These are phyloP conservation scores for Epinephelus lanceolatus DNA, from an alignment of 2,113 vertebrate species.

Conservation along the genomic window DNA sequence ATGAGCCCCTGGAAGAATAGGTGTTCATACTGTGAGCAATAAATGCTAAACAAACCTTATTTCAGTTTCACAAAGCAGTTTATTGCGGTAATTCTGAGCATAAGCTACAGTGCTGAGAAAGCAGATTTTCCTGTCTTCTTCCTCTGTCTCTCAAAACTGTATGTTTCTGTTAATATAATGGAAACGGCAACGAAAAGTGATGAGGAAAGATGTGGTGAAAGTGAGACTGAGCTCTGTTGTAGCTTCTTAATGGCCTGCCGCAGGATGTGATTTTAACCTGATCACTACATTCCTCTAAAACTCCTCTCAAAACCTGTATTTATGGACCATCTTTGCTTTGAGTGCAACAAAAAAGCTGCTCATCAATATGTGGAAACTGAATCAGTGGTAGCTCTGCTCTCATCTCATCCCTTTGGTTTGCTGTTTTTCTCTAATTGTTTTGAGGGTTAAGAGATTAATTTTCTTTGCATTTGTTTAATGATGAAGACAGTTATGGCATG, in stretches of 20 bases:
- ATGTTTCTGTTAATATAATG: slow-evolving; percentile 49
- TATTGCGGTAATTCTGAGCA: neutral
- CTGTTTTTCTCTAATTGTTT: neutral
- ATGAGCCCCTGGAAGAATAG: slow-evolving; percentile 44
- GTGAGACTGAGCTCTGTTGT: slow-evolving; percentile 33
- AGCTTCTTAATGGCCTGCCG: slow-evolving; percentile 27
- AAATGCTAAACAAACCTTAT: neutral
- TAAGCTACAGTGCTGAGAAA: neutral
- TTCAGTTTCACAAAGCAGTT: neutral
- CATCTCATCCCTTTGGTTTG: neutral
- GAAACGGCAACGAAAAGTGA: slow-evolving; percentile 23
- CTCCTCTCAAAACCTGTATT: neutral
- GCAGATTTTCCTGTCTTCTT: neutral
- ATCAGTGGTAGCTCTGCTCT: neutral
- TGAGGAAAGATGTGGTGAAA: slow-evolving; percentile 6
- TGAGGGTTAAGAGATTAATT: neutral
- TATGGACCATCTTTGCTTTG: neutral
- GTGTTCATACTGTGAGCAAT: neutral
- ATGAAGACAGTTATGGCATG: neutral
- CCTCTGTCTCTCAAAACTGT: neutral
- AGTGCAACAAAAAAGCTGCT: neutral
- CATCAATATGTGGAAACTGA: neutral
- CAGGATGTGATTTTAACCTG: slow-evolving; percentile 11
- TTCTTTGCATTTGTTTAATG: neutral
- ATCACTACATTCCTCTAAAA: slow-evolving; percentile 14